Conservation (phyloP, 92 coral and sea anemone genomes). For the Parazoanthus atlanticus region DNA sequence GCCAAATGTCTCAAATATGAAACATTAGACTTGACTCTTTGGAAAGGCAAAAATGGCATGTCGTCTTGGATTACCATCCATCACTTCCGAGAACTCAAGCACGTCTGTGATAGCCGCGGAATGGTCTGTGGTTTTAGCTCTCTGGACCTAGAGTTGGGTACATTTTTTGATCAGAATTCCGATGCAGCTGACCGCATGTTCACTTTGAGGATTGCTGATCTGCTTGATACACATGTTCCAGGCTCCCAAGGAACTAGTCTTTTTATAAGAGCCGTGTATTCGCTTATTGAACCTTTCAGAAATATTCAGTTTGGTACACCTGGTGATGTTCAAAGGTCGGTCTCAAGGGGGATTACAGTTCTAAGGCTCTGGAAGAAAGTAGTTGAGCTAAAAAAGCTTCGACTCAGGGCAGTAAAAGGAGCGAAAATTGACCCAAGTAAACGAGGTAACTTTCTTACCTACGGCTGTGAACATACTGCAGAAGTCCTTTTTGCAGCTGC, state of each 20-base stretch:
- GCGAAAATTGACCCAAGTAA: no score
- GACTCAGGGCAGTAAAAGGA: no score
- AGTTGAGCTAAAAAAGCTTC: constrained; percentile 23
- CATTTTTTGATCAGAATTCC: constrained; percentile 51
- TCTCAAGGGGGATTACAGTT: neutral
- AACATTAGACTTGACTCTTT: constrained; percentile 33
- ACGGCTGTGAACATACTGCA: constrained; percentile 37
- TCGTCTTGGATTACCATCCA: constrained; percentile 30
- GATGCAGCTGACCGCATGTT: constrained; percentile 52
- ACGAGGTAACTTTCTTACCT: constrained; percentile 41
- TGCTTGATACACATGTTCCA: constrained; percentile 26
- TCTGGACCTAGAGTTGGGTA: constrained; percentile 40
- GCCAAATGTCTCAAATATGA: constrained; percentile 47
- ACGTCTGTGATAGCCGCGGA: constrained; percentile 26
- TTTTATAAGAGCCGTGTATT: constrained; percentile 14
- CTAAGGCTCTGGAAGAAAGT: constrained; percentile 31
- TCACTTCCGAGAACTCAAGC: constrained; percentile 32
- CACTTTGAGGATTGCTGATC: constrained; percentile 27
- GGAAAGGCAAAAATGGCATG: neutral
- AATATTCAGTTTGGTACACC: constrained; percentile 40
- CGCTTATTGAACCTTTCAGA: constrained; percentile 31
- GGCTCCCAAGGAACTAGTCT: constrained; percentile 37
- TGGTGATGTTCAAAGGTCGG: constrained; percentile 31
- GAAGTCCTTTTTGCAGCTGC: constrained; percentile 53
- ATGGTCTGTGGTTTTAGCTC: constrained; percentile 47